These are phyloP conservation scores for Apostichopus parvimensis DNA, from an alignment of 35 echinoderm and acorn worm genomes.

Conservation along the genomic window DNA sequence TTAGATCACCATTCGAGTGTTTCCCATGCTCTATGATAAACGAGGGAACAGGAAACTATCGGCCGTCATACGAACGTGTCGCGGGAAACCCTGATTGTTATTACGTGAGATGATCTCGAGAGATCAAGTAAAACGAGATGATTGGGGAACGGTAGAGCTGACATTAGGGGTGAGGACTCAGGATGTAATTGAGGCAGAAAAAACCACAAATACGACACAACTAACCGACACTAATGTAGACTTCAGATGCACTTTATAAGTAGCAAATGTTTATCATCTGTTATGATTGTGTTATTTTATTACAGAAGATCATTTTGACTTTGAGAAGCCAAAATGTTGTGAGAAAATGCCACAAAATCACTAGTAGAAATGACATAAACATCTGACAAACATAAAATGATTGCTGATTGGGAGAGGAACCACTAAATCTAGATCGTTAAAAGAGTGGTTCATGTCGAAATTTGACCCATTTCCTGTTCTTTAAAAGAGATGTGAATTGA, in stretches of 20 bases:
- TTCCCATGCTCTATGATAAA: slow-evolving; percentile 19
- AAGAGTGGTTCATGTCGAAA: too few species aligned
- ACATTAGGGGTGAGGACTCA: slow-evolving; percentile 17
- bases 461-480: too few species aligned
- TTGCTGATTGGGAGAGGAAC: too few species aligned
- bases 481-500: too few species aligned
- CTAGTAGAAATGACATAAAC: too few species aligned
- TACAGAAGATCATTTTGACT: too few species aligned
- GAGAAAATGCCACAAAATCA: too few species aligned
- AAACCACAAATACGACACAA: slow-evolving; percentile 38
- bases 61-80: slow-evolving; percentile 28
- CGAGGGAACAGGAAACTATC: slow-evolving; percentile 4
- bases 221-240: slow-evolving; percentile 4
- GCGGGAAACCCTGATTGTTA: slow-evolving; percentile 26
- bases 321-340: too few species aligned
- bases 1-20: neutral
- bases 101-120: slow-evolving; percentile 17
- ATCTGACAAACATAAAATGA: too few species aligned
- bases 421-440: too few species aligned
- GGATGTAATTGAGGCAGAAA: slow-evolving; percentile 34
- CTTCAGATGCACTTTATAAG: slow-evolving; percentile 26
- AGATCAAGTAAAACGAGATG: slow-evolving; percentile 26
- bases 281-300: too few species aligned
- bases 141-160: slow-evolving; percentile 35
- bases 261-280: neutral